These are phyloP conservation scores for Bos indicus DNA, from an alignment of 2,113 vertebrate genomes.

Conservation along the genomic window DNA sequence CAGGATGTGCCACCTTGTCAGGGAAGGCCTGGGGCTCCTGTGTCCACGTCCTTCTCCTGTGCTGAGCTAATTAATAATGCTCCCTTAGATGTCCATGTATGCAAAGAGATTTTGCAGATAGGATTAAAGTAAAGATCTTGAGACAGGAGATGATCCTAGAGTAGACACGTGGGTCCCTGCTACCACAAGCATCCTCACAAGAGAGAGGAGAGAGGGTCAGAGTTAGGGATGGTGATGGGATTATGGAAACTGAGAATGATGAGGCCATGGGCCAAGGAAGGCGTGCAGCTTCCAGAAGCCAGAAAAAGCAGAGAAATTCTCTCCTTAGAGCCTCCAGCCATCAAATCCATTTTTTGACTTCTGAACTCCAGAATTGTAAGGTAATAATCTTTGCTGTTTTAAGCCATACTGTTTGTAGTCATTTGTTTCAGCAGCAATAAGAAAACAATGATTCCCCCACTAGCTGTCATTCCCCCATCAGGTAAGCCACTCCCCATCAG, in stretches of 20 bases:
- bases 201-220: background rate
- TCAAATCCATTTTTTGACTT: background rate
- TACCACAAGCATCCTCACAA: background rate
- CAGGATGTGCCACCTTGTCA: no score
- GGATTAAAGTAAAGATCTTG: no score
- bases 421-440: no score
- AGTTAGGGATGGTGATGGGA: background rate
- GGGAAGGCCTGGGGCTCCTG: fast-evolving
- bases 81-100: fast-evolving
- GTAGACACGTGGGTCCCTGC: fast-evolving
- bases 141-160: background rate
- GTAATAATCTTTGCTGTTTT: background rate
- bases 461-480: background rate
- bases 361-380: background rate
- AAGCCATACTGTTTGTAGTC: fast-evolving
- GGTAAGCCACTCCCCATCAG: background rate
- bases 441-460: background rate
- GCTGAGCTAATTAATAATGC: background rate
- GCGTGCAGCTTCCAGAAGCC: background rate
- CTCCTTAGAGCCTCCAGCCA: background rate
- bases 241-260: fast-evolving
- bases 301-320: background rate
- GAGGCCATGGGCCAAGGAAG: background rate
- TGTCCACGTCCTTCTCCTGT: background rate
- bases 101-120: no score